Evolutionary conservation across 2,113 vertebrate genomes (phyloP).

Genomic region (Hystrix brachyura): DNA sequence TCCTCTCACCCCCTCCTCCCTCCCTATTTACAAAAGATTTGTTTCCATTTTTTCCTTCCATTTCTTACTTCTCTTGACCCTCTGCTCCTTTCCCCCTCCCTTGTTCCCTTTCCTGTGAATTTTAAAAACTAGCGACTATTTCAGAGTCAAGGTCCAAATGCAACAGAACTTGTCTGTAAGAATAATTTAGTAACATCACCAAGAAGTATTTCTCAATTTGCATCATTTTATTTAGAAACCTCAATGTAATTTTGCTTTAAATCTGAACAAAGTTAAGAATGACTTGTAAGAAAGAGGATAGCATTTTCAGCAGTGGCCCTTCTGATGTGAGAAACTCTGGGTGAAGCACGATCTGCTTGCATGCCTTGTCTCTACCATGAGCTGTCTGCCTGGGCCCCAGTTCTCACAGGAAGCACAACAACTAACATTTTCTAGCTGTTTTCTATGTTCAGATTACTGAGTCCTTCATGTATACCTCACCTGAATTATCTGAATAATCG

Average conservation of each 20-base stretch:
- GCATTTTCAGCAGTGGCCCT: background rate
- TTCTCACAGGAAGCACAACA: background rate
- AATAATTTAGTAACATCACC: background rate
- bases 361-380: background rate
- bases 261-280: constrained; percentile 22
- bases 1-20: too few relatives aligned
- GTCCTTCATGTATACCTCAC: background rate
- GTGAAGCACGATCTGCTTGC: background rate
- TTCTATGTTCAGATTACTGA: background rate
- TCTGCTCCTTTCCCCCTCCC: too few relatives aligned
- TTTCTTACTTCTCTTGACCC: too few relatives aligned
- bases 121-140: constrained; percentile 38
- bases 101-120: background rate
- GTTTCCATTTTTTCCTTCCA: too few relatives aligned
- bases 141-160: constrained; percentile 51
- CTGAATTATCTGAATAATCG: background rate
- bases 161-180: background rate
- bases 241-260: background rate
- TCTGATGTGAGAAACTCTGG: background rate
- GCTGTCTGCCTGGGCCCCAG: background rate
- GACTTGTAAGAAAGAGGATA: background rate
- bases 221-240: constrained; percentile 46
- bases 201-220: background rate
- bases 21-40: too few relatives aligned
- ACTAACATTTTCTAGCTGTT: background rate